Conservation (phyloP, 2,888 invertebrate species). For the Cephus runcator region DNA sequence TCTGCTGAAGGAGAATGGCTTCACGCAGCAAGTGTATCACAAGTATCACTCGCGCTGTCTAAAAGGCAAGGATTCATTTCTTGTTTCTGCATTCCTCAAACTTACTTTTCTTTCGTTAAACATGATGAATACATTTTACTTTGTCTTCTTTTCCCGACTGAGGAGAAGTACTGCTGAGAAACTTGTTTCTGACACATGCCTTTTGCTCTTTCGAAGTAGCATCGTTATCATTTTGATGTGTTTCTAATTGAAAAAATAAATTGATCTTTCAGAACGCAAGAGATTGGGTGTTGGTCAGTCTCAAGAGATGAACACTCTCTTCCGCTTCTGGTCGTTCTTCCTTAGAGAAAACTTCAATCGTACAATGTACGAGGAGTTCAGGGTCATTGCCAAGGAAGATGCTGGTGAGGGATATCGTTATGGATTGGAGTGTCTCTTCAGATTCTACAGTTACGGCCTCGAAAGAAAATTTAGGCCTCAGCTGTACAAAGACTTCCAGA, state of each 20-base stretch:
- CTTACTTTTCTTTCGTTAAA: background rate
- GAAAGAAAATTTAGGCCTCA: conserved; percentile 97
- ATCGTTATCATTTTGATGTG: background rate
- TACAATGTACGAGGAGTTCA: conserved; percentile 98
- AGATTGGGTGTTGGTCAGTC: conserved; percentile 93
- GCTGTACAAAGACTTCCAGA: conserved; percentile 95
- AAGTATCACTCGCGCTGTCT: conserved; percentile 95
- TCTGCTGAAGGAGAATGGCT: conserved; percentile 94
- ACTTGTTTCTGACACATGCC: conserved; percentile 44
- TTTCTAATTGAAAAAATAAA: background rate
- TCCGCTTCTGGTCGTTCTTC: conserved; percentile 99
- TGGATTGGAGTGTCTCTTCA: conserved; percentile 87
- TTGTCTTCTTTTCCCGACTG: conserved; percentile 65
- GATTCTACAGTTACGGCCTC: conserved; percentile 97
- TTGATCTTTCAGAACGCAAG: conserved; percentile 81
- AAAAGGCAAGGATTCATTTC: conserved; percentile 73
- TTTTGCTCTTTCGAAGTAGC: background rate
- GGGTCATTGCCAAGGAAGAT: conserved; percentile 92
- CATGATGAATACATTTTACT: conserved; percentile 45
- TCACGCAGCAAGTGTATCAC: conserved; percentile 97
- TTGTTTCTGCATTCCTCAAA: background rate
- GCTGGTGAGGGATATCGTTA: conserved; percentile 90
- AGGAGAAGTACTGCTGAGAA: conserved; percentile 48
- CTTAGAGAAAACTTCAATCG: conserved; percentile 97
- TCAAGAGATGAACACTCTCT: conserved; percentile 99